These are phyloP conservation scores for Xylocampa areola DNA, from an alignment of 2,888 invertebrate species.

Conservation along the genomic window DNA sequence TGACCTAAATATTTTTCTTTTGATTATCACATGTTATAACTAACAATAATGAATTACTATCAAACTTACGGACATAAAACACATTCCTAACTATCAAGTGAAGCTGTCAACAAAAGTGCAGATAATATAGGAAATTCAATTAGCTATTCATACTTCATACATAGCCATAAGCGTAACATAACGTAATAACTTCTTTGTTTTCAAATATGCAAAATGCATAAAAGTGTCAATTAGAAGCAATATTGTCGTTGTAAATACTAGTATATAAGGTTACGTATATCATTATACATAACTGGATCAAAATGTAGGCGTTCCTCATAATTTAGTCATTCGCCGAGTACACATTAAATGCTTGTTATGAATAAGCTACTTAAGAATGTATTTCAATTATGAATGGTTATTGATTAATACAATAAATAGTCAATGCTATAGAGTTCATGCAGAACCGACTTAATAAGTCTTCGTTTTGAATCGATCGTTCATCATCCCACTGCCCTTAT, in stretches of 20 bases:
- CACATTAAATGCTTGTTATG: constrained; percentile 37
- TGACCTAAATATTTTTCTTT: too few species aligned
- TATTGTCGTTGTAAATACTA: constrained; percentile 26
- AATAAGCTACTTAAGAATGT: constrained; percentile 24
- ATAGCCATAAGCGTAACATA: constrained; percentile 9
- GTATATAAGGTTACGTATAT: constrained; percentile 36
- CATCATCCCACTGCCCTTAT: too few species aligned
- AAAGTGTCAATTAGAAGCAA: constrained; percentile 30
- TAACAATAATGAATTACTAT: too few species aligned
- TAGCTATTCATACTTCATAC: not conserved
- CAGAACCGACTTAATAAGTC: not conserved
- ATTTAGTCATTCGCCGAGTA: constrained; percentile 51
- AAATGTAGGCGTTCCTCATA: constrained; percentile 53
- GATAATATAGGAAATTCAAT: not conserved
- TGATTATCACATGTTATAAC: too few species aligned
- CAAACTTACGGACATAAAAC: too few species aligned
- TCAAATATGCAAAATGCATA: constrained; percentile 42
- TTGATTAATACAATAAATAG: constrained; percentile 29
- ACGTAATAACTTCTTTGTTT: constrained; percentile 23
- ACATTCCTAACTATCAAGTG: not conserved
- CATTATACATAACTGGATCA: constrained; percentile 61
- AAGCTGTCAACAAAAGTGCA: not conserved
- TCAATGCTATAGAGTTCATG: constrained; percentile 14
- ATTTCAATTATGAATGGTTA: constrained; percentile 36
- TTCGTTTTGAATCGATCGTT: not conserved